Evolutionary conservation across 64 coral and sea anemone genomes (phyloP), one percentile per base, ranked within the genome.

Genomic region (Anthopleura sola): DNA sequence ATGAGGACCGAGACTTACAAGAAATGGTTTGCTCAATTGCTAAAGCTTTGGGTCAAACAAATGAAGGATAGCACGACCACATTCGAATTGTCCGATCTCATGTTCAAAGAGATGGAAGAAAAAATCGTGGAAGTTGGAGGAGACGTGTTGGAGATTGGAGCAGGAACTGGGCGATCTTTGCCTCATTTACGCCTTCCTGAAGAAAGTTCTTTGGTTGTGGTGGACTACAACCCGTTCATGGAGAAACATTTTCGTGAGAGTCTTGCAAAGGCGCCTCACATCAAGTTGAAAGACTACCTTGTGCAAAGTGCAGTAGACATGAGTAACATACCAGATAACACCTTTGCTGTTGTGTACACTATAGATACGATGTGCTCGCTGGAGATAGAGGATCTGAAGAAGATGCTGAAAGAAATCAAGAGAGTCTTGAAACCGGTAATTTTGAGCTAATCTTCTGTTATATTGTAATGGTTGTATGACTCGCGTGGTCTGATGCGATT

Each of bases 141-240:
- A 81, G 78, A 81, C 37, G 78, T 81, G 26, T n/a, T 81, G 23
- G 78, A 81, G 46, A 81, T 81, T 13, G 78, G 78, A 36, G 36
- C 36, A 34, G 78, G 78, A 36, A 36, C 78, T 3, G 78, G 78
- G 44, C 1, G 46, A 49, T 12, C 23, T 13, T 46, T 81, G 19
- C n/a, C n/a, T n/a, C n/a, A n/a, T n/a, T n/a, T n/a, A n/a, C 20
- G 16, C 23, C 46, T 81, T 17, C 78, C 78, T 34, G 21, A 81
- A 49, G 78, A 38, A 24, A 36, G 78, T 46, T 37, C 36, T 44
- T 36, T 81, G 36, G 46, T 81, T 49, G 76, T 44, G 20, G 8
- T 79, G 76, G 76, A 79, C 18, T 18, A 6, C 19, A 79, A 79
- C 33, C 76, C 76, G 20, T 34, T 26, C 33, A 28, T 79, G 20